phyloP scores from a whole-genome alignment of 2,797 vertebrate species.

The Xerus rutilus region DNA sequence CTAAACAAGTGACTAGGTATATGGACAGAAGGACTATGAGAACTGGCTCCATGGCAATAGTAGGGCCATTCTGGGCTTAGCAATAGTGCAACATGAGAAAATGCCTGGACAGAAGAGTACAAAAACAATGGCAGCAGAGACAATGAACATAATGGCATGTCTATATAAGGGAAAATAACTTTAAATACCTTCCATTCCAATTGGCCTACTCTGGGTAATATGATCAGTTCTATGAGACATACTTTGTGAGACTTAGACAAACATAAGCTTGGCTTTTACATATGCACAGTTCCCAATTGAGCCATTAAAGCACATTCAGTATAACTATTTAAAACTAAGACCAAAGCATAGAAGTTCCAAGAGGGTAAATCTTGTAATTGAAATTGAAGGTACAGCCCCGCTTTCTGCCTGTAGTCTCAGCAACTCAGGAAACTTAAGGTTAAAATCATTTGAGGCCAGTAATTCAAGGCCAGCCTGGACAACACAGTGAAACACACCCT shows the following conservation, averaged over 20 bases:
- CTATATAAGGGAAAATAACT: background rate
- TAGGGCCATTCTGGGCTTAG: background rate
- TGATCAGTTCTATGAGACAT: background rate
- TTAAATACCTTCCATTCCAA: background rate
- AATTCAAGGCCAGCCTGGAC: background rate
- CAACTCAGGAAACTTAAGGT: background rate
- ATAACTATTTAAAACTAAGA: conserved; percentile 46
- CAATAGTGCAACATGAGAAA: conserved; percentile 49
- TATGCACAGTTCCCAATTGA: conserved; percentile 1
- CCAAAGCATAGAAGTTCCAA: background rate
- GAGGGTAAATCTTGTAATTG: background rate
- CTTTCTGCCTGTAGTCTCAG: background rate
- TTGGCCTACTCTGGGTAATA: background rate
- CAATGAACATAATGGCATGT: background rate
- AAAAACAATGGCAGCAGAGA: background rate
- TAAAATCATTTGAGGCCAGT: background rate
- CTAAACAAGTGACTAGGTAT: background rate
- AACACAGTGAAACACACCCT: background rate
- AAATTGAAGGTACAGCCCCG: background rate
- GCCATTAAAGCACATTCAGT: background rate
- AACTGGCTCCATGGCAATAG: background rate
- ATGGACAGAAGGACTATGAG: background rate
- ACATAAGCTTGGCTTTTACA: background rate
- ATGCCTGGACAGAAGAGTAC: background rate
- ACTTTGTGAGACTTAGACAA: conserved; percentile 5